Percentiles rank a stretch among this genome's conserved stretches.
Evolutionary conservation across 2,113 vertebrate species (phyloP).

Genomic region (Nesogale talazaci): DNA sequence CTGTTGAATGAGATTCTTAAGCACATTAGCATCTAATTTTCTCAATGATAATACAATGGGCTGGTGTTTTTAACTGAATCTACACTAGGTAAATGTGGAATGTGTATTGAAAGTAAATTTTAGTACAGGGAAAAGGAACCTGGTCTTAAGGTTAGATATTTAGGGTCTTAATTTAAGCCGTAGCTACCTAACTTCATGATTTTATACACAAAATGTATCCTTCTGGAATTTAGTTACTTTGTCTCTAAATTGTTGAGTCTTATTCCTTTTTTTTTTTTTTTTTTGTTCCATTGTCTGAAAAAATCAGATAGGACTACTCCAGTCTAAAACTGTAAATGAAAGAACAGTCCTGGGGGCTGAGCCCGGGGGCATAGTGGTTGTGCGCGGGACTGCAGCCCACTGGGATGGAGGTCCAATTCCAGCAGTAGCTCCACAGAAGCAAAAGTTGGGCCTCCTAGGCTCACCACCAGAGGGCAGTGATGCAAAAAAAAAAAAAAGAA

Average conservation of each 20-base stretch:
- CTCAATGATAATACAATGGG: slow-evolving; percentile 50
- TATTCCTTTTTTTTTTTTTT: too few species aligned
- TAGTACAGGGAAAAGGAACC: neutral
- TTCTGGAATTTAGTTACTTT: neutral
- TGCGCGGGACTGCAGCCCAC: too few species aligned
- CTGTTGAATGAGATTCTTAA: slow-evolving; percentile 68
- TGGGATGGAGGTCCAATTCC: too few species aligned
- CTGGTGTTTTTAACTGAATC: neutral
- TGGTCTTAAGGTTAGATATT: neutral
- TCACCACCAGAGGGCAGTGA: too few species aligned
- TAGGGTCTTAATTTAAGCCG: neutral
- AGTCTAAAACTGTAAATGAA: neutral
- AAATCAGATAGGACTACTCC: slow-evolving; percentile 6
- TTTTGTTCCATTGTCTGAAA: neutral
- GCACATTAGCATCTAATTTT: slow-evolving; percentile 69
- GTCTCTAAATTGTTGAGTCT: neutral
- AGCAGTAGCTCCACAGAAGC: too few species aligned
- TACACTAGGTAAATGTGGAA: slow-evolving; percentile 3
- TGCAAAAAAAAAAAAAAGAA: too few species aligned
- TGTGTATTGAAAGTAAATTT: neutral
- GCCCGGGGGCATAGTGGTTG: too few species aligned
- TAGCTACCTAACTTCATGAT: neutral
- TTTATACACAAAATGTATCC: neutral
- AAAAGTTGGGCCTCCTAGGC: too few species aligned
- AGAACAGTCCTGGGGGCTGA: too few species aligned